Percentiles rank a stretch among this genome's conserved stretches.
Evolutionary conservation across 2,888 invertebrate genomes (phyloP).

Genomic region (Trypoxylon attenuatum): DNA sequence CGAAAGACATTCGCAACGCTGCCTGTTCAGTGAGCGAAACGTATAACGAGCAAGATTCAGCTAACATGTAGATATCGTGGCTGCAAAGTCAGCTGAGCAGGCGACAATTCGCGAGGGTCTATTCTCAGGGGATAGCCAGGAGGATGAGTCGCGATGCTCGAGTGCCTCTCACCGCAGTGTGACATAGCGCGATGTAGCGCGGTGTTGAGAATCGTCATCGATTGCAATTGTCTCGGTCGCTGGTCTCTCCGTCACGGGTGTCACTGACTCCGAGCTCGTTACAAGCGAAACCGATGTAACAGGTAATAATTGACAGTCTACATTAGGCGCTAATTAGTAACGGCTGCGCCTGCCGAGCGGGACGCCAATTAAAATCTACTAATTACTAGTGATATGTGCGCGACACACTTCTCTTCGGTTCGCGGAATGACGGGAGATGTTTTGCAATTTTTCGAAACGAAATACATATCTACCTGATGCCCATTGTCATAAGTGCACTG

Average conservation of each 20-base stretch:
- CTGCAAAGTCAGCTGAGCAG: background rate
- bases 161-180: background rate
- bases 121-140: background rate
- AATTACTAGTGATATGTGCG: constrained; percentile 59
- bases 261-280: constrained; percentile 22
- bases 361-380: constrained; percentile 45
- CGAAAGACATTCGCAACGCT: too few species aligned
- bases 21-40: too few species aligned
- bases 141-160: background rate
- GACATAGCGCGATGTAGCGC: too few species aligned
- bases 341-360: constrained; percentile 1
- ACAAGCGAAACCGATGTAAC: constrained; percentile 41
- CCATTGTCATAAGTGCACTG: too few species aligned
- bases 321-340: constrained; percentile 47
- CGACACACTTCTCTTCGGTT: constrained; percentile 28
- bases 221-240: constrained; percentile 4
- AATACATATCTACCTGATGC: too few species aligned
- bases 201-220: background rate
- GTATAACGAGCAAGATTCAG: background rate
- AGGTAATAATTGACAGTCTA: constrained; percentile 57
- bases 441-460: background rate
- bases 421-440: constrained; percentile 10
- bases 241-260: background rate
- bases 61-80: background rate
- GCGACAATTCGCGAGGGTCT: background rate